These are phyloP conservation scores for Phylloscopus whistleri DNA, from an alignment of 2,113 vertebrate genomes.

Conservation along the genomic window DNA sequence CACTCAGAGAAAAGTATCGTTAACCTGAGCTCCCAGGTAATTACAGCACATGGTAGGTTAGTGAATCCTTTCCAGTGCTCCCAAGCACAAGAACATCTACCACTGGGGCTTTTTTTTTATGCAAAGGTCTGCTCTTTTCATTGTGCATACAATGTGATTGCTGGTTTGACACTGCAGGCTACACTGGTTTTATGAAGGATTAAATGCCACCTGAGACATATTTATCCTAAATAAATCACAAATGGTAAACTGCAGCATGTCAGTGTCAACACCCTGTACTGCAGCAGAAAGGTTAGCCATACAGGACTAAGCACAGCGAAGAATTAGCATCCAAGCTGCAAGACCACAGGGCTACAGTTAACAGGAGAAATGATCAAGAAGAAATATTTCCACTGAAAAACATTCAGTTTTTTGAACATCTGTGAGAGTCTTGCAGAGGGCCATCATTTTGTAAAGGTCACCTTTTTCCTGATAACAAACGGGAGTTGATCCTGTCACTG, in stretches of 20 bases:
- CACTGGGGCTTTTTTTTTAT: slow-evolving; percentile 24
- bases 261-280: slow-evolving; percentile 75
- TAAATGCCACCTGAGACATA: slow-evolving; percentile 83
- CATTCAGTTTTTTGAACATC: slow-evolving; percentile 60
- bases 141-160: slow-evolving; percentile 74
- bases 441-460: slow-evolving; percentile 80
- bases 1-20: background rate
- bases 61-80: slow-evolving; percentile 35
- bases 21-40: slow-evolving; percentile 58
- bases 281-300: slow-evolving; percentile 76
- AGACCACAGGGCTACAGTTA: slow-evolving; percentile 55
- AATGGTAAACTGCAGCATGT: slow-evolving; percentile 77
- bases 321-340: slow-evolving; percentile 72
- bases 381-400: slow-evolving; percentile 71
- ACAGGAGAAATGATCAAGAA: slow-evolving; percentile 66
- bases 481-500: slow-evolving; percentile 74
- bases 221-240: slow-evolving; percentile 82
- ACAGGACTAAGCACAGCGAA: slow-evolving; percentile 59
- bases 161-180: slow-evolving; percentile 81
- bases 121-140: slow-evolving; percentile 78
- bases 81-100: slow-evolving; percentile 59
- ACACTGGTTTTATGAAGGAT: slow-evolving; percentile 81
- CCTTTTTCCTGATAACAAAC: slow-evolving; percentile 71
- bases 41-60: slow-evolving; percentile 35
- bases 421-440: slow-evolving; percentile 70